Evolutionary conservation across 2,113 vertebrate species (phyloP).

Genomic region (Spea bombifrons): DNA sequence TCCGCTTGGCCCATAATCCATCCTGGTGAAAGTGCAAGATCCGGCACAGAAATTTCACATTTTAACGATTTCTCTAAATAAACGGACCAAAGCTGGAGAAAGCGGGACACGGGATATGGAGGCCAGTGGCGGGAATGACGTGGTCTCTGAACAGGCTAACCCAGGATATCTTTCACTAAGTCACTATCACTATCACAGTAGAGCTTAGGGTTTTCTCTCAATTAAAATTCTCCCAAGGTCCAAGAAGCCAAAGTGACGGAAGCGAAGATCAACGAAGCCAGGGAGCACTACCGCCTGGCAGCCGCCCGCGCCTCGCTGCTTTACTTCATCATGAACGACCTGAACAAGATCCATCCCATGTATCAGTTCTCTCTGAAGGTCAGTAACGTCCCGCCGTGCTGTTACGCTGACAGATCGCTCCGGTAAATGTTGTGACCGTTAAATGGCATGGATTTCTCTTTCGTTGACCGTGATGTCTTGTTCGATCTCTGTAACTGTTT

Average conservation of each 20-base stretch:
- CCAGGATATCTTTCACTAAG: no score
- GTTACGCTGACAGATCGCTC: neutral
- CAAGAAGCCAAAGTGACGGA: conserved; percentile 86
- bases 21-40: no score
- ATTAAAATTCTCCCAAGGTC: conserved; percentile 69
- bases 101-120: no score
- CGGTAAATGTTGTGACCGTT: neutral
- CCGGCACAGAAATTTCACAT: no score
- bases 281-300: conserved; percentile 84
- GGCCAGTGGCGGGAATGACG: no score
- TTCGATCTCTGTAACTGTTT: neutral
- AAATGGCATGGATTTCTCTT: neutral
- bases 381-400: neutral
- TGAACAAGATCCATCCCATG: conserved; percentile 90
- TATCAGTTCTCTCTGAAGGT: conserved; percentile 94
- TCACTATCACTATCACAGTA: no score
- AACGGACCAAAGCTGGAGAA: no score
- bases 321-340: conserved; percentile 91
- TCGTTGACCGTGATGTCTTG: neutral
- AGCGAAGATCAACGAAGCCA: conserved; percentile 82
- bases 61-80: no score
- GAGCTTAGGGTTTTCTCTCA: no score
- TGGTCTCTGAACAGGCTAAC: no score
- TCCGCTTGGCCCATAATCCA: no score
- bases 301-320: conserved; percentile 83